Evolutionary conservation across 2,888 invertebrate genomes (phyloP).

Genomic region (Eurois occulta): DNA sequence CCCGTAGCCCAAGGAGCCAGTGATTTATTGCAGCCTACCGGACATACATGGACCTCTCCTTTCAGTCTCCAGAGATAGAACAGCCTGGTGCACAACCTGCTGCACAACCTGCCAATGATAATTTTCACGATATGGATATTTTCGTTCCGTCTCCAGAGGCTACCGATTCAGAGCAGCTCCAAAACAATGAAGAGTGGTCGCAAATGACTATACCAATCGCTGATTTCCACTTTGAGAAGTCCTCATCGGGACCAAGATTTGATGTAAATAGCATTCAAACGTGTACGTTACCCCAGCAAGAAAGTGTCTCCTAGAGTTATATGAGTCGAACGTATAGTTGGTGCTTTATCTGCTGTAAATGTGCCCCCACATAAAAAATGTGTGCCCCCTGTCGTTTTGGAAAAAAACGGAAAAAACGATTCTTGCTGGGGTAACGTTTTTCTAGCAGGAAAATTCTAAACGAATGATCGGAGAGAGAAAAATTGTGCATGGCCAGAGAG

Average conservation of each 20-base stretch:
- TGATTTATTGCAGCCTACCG: conserved; percentile 10
- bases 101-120: background rate
- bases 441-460: too few species aligned
- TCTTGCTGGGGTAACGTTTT: too few species aligned
- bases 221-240: conserved; percentile 22
- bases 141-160: conserved; percentile 7
- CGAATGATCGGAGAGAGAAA: too few species aligned
- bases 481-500: too few species aligned
- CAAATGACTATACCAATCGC: conserved; percentile 19
- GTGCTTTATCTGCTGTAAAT: too few species aligned
- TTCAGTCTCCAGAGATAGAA: conserved; percentile 1
- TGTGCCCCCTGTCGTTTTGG: too few species aligned
- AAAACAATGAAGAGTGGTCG: conserved; percentile 29
- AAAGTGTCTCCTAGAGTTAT: too few species aligned
- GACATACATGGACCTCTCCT: conserved; percentile 1
- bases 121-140: conserved; percentile 11
- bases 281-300: too few species aligned
- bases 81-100: too few species aligned
- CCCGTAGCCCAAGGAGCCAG: background rate
- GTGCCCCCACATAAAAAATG: too few species aligned
- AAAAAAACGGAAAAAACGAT: too few species aligned
- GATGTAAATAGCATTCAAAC: conserved; percentile 12
- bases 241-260: conserved; percentile 15
- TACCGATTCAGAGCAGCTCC: conserved; percentile 20
- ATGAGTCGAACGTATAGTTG: too few species aligned